Base-by-base conservation (phyloP, 2,888 invertebrate genomes). In the Polyploca ridens region DNA sequence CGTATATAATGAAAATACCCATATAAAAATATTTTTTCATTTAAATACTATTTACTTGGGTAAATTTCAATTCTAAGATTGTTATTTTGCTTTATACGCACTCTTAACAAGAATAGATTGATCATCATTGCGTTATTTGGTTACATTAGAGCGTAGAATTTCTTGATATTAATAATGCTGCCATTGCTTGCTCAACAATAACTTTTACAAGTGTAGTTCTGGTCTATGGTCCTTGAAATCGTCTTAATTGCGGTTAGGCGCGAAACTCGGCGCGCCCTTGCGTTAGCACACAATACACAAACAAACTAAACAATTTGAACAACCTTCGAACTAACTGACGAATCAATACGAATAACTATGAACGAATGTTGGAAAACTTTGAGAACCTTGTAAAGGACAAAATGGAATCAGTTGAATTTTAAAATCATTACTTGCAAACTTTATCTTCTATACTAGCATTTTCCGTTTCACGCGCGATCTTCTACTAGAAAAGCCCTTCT, bases 191-290 rank as follows among this genome's bases (percentile, higher is more conserved):
- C 35, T 35, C 7, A 41, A 41, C 41, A 11, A 41, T 41, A 41
- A 11, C 41, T 41, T 10, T 41, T 11, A 46, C 64, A 41, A 13
- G 63, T 65, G 63, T 65, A 13, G 65, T 54, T 19, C 72, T 46
- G 66, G 63, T 81, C 79, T 77, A 78, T 7, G 27, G 16, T 4
- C 70, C 64, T 13, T 73, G 70, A 72, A 79, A 80, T 54, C 69
- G 79, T 88, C 87, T 88, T 89, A 89, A 89, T 88, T 82, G 84
- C 79, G 79, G 84, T 69, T 71, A 76, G 75, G 73, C 73, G 77
- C 78, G 73, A 74, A 71, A 66, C 75, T 69, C 69, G 71, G 73
- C 75, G 54, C 64, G 84, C 79, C 84, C 82, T 82, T 77, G 83
- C 69, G 76, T 69, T 76, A 58, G 57, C 62, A 64, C 61, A 63